A percentile compares a stretch with the other conserved stretches of the same genome.
phyloP scores from a whole-genome alignment of 2,797 vertebrate species.

The Brotogeris chrysoptera region DNA sequence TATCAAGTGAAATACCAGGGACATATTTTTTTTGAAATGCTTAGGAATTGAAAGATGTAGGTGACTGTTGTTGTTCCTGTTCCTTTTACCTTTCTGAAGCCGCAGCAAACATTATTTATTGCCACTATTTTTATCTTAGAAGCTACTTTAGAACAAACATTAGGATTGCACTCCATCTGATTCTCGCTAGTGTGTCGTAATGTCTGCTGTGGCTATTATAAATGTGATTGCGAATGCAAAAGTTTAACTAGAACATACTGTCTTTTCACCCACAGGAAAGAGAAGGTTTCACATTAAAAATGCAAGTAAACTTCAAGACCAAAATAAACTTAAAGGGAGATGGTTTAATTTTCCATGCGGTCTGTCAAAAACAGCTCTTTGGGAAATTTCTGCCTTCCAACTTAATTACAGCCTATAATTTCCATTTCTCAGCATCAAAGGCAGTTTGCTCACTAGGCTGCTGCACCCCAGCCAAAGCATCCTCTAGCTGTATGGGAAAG shows the following conservation, averaged over 20 bases:
- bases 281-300: not conserved
- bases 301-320: not conserved
- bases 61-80: not conserved
- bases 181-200: not conserved
- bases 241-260: not conserved
- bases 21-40: not conserved
- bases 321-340: not conserved
- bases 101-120: not conserved
- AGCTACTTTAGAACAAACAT: not conserved
- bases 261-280: constrained; percentile 6
- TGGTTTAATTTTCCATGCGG: not conserved
- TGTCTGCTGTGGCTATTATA: not conserved
- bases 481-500: not conserved
- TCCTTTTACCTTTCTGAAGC: not conserved
- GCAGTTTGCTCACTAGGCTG: not conserved
- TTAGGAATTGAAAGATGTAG: not conserved
- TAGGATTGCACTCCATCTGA: not conserved
- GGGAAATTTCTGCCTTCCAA: not conserved
- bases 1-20: not conserved
- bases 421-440: not conserved
- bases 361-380: not conserved
- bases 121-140: not conserved
- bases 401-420: not conserved
- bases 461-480: not conserved
- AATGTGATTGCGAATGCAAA: not conserved